phyloP scores from a whole-genome alignment of 2,797 vertebrate genomes.

The Enteromius radiatus region DNA sequence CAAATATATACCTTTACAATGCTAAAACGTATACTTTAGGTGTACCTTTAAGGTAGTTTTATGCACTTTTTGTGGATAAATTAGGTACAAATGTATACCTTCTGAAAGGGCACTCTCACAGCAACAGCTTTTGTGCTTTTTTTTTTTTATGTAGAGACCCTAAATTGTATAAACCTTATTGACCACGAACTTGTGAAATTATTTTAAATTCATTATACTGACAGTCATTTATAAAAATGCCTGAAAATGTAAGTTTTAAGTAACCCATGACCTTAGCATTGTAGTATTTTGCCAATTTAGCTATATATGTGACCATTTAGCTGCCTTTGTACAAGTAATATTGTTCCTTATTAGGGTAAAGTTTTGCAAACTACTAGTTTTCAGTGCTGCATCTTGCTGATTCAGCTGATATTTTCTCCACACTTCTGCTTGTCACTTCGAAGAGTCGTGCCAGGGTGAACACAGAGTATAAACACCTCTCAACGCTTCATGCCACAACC shows the following conservation, averaged over 20 bases:
- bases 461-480: slow-evolving; percentile 2
- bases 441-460: slow-evolving; percentile 2
- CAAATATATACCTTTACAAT: too few species aligned
- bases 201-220: neutral
- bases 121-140: neutral
- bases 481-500: slow-evolving; percentile 13
- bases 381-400: neutral
- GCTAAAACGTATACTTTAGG: too few species aligned
- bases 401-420: slow-evolving; percentile 13
- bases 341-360: neutral
- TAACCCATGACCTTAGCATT: neutral
- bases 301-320: neutral
- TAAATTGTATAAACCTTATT: neutral
- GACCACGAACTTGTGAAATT: too few species aligned
- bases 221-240: neutral
- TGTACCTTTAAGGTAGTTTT: neutral
- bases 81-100: neutral
- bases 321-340: neutral
- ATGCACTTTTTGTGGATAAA: neutral
- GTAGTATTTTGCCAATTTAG: neutral
- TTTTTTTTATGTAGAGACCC: neutral
- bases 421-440: neutral
- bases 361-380: slow-evolving; percentile 14
- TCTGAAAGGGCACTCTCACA: neutral
- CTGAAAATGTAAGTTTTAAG: neutral